phyloP scores from a whole-genome alignment of 2,888 invertebrate genomes.

The Acleris cristana region DNA sequence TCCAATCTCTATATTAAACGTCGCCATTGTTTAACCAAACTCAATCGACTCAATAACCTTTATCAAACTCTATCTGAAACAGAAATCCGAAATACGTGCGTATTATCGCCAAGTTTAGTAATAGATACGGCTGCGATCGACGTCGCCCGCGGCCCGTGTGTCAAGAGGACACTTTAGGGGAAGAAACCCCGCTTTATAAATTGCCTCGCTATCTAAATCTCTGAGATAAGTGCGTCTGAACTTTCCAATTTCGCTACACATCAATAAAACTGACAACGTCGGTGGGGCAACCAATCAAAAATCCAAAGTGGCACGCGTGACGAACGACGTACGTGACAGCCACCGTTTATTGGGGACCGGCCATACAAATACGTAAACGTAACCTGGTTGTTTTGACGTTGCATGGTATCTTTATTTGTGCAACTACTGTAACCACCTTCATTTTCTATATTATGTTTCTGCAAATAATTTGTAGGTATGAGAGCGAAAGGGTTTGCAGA shows the following conservation, averaged over 20 bases:
- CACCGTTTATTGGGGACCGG: background rate
- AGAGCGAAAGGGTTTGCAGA: no score
- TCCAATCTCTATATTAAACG: no score
- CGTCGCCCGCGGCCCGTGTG: conserved; percentile 52
- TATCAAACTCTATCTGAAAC: conserved; percentile 23
- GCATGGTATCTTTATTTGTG: no score
- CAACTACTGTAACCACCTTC: no score
- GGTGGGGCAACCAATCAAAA: conserved; percentile 78
- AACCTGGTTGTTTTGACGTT: background rate
- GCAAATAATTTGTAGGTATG: no score
- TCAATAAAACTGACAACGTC: conserved; percentile 80
- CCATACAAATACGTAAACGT: conserved; percentile 9
- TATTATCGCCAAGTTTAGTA: conserved; percentile 31
- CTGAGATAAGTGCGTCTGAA: conserved; percentile 80
- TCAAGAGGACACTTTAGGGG: conserved; percentile 74
- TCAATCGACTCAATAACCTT: conserved; percentile 14
- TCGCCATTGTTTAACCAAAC: background rate
- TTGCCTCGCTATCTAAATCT: conserved; percentile 82
- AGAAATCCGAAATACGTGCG: conserved; percentile 33
- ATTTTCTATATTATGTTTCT: no score
- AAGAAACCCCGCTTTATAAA: conserved; percentile 78
- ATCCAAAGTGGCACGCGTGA: conserved; percentile 61
- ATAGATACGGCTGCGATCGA: conserved; percentile 44
- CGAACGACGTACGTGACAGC: conserved; percentile 46
- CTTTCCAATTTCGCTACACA: conserved; percentile 83